Evolutionary conservation across 2,113 vertebrate genomes (phyloP).

Genomic region (Siphamia tubifer): DNA sequence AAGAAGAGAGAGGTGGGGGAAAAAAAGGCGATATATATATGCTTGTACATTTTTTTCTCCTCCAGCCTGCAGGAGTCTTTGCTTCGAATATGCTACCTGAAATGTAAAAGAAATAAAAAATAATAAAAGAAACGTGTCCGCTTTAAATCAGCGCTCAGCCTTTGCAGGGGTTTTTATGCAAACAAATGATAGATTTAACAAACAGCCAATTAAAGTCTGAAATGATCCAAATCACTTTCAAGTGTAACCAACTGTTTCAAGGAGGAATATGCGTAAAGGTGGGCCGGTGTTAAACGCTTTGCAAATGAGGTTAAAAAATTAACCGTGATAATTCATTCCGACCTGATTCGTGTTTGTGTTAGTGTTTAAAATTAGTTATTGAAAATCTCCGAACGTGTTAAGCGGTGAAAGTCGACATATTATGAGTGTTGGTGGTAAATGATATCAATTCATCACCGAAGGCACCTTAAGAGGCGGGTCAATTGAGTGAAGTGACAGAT

Average conservation of each 20-base stretch:
- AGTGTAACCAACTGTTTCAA: slow-evolving; percentile 80
- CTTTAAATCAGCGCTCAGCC: slow-evolving; percentile 50
- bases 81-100: slow-evolving; percentile 16
- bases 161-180: slow-evolving; percentile 54
- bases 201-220: slow-evolving; percentile 79
- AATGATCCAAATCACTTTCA: slow-evolving; percentile 79
- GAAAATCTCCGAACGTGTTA: not conserved
- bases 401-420: slow-evolving; percentile 9
- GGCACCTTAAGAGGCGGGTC: slow-evolving; percentile 85
- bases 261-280: slow-evolving; percentile 78
- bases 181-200: slow-evolving; percentile 76
- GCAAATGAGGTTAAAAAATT: slow-evolving; percentile 46
- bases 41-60: slow-evolving; percentile 40
- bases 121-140: slow-evolving; percentile 1
- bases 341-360: not conserved
- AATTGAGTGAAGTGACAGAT: slow-evolving; percentile 78
- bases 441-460: slow-evolving; percentile 46
- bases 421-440: slow-evolving; percentile 28
- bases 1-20: slow-evolving; percentile 12
- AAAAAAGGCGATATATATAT: slow-evolving; percentile 41
- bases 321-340: not conserved
- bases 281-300: slow-evolving; percentile 51
- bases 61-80: slow-evolving; percentile 37
- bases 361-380: slow-evolving; percentile 18
- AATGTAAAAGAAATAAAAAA: not conserved